Evolutionary conservation across 2,888 invertebrate species (phyloP).

Genomic region (Sinodicranocentrus sp.): DNA sequence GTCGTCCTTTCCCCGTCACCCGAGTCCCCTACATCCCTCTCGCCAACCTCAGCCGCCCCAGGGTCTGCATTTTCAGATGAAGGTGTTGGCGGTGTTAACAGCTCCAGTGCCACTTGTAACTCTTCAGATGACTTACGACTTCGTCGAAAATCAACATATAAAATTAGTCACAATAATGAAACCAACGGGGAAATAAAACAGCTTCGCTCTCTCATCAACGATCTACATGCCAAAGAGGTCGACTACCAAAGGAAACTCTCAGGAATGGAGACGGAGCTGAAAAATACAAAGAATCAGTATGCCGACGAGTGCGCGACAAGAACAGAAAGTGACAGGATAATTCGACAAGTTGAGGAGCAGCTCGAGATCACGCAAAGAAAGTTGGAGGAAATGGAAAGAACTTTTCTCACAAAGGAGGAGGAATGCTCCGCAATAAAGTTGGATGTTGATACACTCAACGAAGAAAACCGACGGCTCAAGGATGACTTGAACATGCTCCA

Average conservation of each 20-base stretch:
- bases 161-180: conserved; percentile 75
- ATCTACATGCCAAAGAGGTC: conserved; percentile 75
- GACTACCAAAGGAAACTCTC: conserved; percentile 75
- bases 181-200: conserved; percentile 76
- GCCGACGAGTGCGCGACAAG: conserved; percentile 69
- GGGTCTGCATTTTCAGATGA: conserved; percentile 63
- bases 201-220: conserved; percentile 75
- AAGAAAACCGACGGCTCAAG: conserved; percentile 77
- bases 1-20: conserved; percentile 41
- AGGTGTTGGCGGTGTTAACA: conserved; percentile 61
- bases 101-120: conserved; percentile 31
- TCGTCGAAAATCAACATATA: conserved; percentile 77
- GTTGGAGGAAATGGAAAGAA: conserved; percentile 76
- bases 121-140: conserved; percentile 75
- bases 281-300: conserved; percentile 75
- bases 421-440: conserved; percentile 77
- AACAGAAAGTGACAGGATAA: conserved; percentile 73
- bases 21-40: conserved; percentile 33
- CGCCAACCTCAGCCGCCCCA: conserved; percentile 32
- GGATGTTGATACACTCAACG: conserved; percentile 77
- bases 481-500: conserved; percentile 77
- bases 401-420: conserved; percentile 76
- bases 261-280: conserved; percentile 76
- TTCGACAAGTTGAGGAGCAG: conserved; percentile 75
- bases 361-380: conserved; percentile 75